Evolutionary conservation across 2,113 vertebrate genomes (phyloP), one percentile per base, ranked within the genome.

Genomic region (Thinocorus orbignyianus): DNA sequence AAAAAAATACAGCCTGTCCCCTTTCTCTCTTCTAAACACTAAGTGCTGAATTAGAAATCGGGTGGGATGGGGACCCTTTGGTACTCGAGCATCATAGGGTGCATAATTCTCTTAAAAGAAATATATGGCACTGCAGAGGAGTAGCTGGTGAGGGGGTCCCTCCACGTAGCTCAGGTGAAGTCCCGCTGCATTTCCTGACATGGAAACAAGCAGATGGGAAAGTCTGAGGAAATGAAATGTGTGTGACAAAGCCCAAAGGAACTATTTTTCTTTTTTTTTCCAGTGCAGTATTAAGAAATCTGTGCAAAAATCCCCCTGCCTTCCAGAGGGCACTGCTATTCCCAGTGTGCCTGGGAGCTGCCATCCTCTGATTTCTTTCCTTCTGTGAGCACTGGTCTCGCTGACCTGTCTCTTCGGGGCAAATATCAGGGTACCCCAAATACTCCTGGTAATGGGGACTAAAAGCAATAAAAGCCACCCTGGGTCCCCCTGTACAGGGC

Each of bases 111-210:
- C 15, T 62, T 65, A 8, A 26, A 48, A 80, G 8, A 57, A 93
- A 88, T 23, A 6, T 4, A 28, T 80, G 26, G 11, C 13, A 9
- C 39, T 44, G 28, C 11, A 35, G 24, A 64, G 26, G 13, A 6
- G 17, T 14, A 60, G 60, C 39, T 7, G 0, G 0, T 6, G 0
- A 0, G 1, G 37, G 22, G 7, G 10, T 58, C 46, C 10, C 10
- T 62, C 51, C 28, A 2, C 5, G 39, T 24, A 31, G 33, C 48
- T 54, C 61, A n/a, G 69, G 35, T 76, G 22, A 42, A 35, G 22
- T 72, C 44, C 26, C 0, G 0, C 23, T 49, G 65, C 61, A 51
- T 76, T 89, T n/a, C 61, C 57, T 64, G 23, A 37, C 30, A 17
- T 0, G 2, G 35, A 44, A 71, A 37, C 0, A 0, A 72, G 17